These are phyloP conservation scores for Drosophila tristis DNA, from an alignment of 1,140 invertebrate species.

Conservation along the genomic window DNA sequence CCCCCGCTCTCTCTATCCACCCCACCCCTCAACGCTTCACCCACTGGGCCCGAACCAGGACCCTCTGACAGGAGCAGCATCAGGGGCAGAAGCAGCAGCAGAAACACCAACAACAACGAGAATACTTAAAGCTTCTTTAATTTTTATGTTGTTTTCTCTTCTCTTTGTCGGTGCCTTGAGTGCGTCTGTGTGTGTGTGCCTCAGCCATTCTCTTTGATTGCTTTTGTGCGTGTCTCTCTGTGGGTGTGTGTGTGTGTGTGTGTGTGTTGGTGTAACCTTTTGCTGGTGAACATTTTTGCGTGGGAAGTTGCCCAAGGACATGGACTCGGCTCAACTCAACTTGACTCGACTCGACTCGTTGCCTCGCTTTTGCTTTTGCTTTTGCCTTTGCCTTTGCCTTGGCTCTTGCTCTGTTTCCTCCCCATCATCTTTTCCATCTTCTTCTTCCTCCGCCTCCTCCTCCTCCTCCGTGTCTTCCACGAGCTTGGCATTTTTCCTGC, in stretches of 20 bases:
- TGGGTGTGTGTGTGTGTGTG: constrained; percentile 22
- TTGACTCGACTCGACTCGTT: constrained; percentile 60
- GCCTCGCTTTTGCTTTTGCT: constrained; percentile 43
- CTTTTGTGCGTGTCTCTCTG: constrained; percentile 50
- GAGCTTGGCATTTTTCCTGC: constrained; percentile 9
- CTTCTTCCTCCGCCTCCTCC: background rate
- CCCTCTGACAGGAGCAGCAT: constrained; percentile 5
- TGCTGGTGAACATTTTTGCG: constrained; percentile 74
- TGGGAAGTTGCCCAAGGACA: constrained; percentile 84
- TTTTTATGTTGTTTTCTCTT: constrained; percentile 83
- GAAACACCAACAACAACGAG: constrained; percentile 45
- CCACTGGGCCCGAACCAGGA: background rate
- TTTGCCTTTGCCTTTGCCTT: constrained; percentile 3
- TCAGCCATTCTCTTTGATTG: constrained; percentile 74
- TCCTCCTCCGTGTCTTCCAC: constrained; percentile 19
- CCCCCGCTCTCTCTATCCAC: background rate
- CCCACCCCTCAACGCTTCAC: background rate
- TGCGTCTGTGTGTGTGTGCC: constrained; percentile 44
- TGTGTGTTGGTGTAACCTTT: constrained; percentile 72
- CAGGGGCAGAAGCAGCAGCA: constrained; percentile 20
- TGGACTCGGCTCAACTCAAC: constrained; percentile 67
- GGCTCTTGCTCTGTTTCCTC: constrained; percentile 19
- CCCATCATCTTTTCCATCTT: constrained; percentile 1
- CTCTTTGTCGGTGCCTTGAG: constrained; percentile 56
- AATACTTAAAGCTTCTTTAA: constrained; percentile 82